Evolutionary conservation across 2,113 vertebrate genomes (phyloP).

Genomic region (Semnopithecus entellus): DNA sequence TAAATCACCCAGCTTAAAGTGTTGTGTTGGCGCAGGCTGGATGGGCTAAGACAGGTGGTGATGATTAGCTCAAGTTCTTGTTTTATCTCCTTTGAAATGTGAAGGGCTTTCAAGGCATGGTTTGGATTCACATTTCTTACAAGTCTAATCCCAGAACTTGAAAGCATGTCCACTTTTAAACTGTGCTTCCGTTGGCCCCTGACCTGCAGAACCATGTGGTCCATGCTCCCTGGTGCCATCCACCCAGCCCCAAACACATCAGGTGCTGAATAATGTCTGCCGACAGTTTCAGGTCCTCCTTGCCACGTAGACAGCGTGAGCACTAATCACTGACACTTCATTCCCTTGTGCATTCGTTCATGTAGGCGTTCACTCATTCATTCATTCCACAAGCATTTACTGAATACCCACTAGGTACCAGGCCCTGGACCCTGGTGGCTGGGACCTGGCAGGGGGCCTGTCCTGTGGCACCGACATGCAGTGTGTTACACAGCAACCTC

Average conservation of each 20-base stretch:
- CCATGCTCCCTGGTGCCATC: fast-evolving
- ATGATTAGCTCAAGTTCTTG: neutral
- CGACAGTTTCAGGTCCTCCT: no score
- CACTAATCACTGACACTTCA: no score
- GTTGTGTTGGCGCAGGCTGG: neutral
- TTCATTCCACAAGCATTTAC: neutral
- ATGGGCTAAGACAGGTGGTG: neutral
- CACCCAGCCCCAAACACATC: no score
- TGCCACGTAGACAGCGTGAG: fast-evolving
- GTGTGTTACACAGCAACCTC: neutral
- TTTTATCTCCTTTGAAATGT: neutral
- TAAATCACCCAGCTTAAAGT: neutral
- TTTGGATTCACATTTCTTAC: neutral
- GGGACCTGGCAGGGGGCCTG: neutral
- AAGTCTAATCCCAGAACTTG: neutral
- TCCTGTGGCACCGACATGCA: fast-evolving
- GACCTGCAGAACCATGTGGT: fast-evolving
- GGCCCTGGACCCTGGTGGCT: neutral
- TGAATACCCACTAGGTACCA: neutral
- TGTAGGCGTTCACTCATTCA: neutral
- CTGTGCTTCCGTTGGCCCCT: neutral
- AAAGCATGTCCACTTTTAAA: neutral
- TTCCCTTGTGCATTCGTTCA: neutral
- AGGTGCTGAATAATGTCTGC: neutral
- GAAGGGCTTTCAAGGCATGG: neutral